Percentiles rank a stretch among this genome's conserved stretches.
phyloP scores from a whole-genome alignment of 2,113 vertebrate species.

The Heteronetta atricapilla region DNA sequence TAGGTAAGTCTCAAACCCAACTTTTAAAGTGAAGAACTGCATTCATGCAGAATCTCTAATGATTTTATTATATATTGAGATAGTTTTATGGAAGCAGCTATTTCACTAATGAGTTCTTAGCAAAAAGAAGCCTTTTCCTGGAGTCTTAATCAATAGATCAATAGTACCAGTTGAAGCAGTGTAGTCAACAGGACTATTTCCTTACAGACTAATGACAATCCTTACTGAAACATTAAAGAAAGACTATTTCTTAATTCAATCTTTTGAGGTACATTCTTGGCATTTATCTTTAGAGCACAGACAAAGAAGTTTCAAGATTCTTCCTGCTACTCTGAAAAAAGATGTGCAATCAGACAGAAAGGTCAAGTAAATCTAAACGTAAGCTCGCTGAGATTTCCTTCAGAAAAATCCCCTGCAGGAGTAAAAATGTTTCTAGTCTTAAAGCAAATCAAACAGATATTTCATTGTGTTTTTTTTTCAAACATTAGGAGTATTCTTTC shows the following conservation, averaged over 20 bases:
- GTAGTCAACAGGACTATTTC: slow-evolving; percentile 61
- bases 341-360: slow-evolving; percentile 60
- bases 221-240: slow-evolving; percentile 61
- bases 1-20: slow-evolving; percentile 28
- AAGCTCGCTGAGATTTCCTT: slow-evolving; percentile 61
- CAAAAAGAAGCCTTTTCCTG: slow-evolving; percentile 26
- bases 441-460: slow-evolving; percentile 45
- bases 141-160: slow-evolving; percentile 65
- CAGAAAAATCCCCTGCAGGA: slow-evolving; percentile 60
- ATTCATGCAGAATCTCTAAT: slow-evolving; percentile 55
- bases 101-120: slow-evolving; percentile 51
- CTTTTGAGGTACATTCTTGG: slow-evolving; percentile 58
- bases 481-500: slow-evolving; percentile 26
- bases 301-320: slow-evolving; percentile 58
- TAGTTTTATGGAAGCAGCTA: slow-evolving; percentile 22
- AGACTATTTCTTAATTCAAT: slow-evolving; percentile 58
- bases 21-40: slow-evolving; percentile 39
- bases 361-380: slow-evolving; percentile 62
- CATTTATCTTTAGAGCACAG: slow-evolving; percentile 53
- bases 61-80: slow-evolving; percentile 57
- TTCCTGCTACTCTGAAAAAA: slow-evolving; percentile 64
- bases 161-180: slow-evolving; percentile 48
- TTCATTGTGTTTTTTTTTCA: slow-evolving; percentile 26
- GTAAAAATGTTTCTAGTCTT: slow-evolving; percentile 44
- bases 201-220: slow-evolving; percentile 53